Evolutionary conservation across 2,113 vertebrate genomes (phyloP).

Genomic region (Crotalus viridis): DNA sequence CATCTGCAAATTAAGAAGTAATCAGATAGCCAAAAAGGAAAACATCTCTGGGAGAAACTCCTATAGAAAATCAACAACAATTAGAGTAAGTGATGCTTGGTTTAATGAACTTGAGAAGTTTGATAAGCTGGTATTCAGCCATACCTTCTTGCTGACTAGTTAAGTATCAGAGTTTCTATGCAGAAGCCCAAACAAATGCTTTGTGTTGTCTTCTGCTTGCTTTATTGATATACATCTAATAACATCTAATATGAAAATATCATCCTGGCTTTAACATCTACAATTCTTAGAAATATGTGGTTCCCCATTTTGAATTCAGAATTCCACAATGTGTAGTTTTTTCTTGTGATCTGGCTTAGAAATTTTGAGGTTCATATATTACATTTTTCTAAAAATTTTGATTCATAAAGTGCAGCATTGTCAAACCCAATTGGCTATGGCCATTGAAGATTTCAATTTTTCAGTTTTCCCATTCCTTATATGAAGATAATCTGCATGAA

Average conservation of each 20-base stretch:
- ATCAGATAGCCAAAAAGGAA: neutral
- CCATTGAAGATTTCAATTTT: neutral
- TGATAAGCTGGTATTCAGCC: neutral
- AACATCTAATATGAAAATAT: neutral
- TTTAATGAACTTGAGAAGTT: neutral
- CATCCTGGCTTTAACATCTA: neutral
- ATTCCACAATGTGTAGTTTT: neutral
- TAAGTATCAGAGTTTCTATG: neutral
- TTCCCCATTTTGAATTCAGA: neutral
- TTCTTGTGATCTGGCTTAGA: neutral
- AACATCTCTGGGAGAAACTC: neutral
- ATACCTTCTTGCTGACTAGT: neutral
- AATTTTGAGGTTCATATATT: neutral
- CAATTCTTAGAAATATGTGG: neutral
- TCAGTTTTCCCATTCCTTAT: neutral
- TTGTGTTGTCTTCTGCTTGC: neutral
- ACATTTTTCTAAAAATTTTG: neutral
- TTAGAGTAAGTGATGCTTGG: neutral
- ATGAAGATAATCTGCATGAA: neutral
- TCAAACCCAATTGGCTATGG: neutral
- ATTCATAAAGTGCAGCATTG: neutral
- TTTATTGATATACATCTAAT: neutral
- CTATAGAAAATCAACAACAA: neutral
- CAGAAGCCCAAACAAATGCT: neutral
- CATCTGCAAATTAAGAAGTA: neutral